Evolutionary conservation across 2,888 invertebrate genomes (phyloP), one percentile per base, ranked within the genome.

Genomic region (Conchocele bisecta): DNA sequence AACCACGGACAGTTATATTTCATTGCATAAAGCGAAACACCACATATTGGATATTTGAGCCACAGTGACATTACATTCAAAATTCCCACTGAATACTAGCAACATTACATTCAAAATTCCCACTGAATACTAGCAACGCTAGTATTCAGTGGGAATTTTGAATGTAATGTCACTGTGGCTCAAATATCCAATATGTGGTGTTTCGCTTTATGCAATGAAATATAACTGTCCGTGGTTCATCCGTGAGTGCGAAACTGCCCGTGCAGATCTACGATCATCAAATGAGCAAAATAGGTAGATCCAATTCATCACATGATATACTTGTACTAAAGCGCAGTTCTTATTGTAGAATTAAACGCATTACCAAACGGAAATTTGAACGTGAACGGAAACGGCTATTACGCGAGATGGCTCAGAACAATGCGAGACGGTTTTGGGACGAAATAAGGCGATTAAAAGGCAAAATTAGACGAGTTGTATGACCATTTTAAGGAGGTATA

Each of bases 191-290:
- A n/a, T n/a, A n/a, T n/a, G n/a, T n/a, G n/a, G n/a, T n/a, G n/a
- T n/a, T n/a, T n/a, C n/a, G n/a, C n/a, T n/a, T n/a, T n/a, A n/a
- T n/a, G n/a, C n/a, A n/a, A n/a, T n/a, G n/a, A n/a, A n/a, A n/a
- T n/a, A n/a, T n/a, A n/a, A n/a, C n/a, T n/a, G n/a, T n/a, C n/a
- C 54, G 15, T 54, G 54, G 41, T 42, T 57, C 26, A 28, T 15
- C n/a, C 26, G 17, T 5, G 41, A 39, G 20, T 57, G 41, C 17
- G 20, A 26, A 20, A 41, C 11, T 15, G 57, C 41, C 26, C 6
- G 39, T 3, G 3, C 3, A 7, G 57, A 57, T 24, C 17, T n/a
- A 13, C 13, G 28, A 24, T 15, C 26, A 17, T 28, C 57, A 4
- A 39, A 41, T 22, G 42, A 15, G 42, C 7, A 9, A 7, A 28